These are phyloP conservation scores for Galaxea fascicularis DNA, from an alignment of 92 coral and sea anemone species.

Conservation along the genomic window DNA sequence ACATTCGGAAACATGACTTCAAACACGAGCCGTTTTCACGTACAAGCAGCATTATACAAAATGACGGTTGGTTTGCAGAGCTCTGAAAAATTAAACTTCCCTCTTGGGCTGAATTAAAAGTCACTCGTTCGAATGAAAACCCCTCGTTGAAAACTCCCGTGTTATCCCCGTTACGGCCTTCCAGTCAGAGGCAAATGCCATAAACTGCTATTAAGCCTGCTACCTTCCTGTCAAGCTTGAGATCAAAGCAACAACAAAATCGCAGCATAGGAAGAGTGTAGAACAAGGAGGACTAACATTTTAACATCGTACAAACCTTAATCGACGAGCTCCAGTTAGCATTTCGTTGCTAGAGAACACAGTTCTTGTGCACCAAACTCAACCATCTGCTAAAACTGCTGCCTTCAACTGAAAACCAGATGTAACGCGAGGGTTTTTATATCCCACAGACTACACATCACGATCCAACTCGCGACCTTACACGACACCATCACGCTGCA, in stretches of 20 bases:
- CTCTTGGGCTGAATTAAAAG: not conserved
- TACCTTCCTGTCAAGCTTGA: too few species aligned
- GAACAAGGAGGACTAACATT: not conserved
- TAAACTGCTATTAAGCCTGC: too few species aligned
- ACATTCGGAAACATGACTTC: not conserved
- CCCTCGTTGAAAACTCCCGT: not conserved
- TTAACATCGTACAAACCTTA: conserved; percentile 20
- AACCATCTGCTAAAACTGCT: not conserved
- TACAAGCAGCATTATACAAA: not conserved
- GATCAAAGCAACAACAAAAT: not conserved
- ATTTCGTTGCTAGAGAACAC: conserved; percentile 13
- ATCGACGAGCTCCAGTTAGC: conserved; percentile 19
- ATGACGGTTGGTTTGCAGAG: not conserved
- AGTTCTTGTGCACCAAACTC: not conserved
- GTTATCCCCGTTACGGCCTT: not conserved
- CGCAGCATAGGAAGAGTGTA: not conserved
- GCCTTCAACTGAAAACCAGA: too few species aligned
- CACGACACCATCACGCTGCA: conserved; percentile 7
- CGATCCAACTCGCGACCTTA: conserved; percentile 16
- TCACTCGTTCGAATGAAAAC: not conserved
- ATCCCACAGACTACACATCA: not conserved
- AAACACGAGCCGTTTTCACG: conserved; percentile 2
- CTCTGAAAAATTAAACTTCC: not conserved
- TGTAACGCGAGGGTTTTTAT: not conserved
- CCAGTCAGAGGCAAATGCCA: not conserved